Evolutionary conservation across 2,113 vertebrate species (phyloP).

Genomic region (Seriola dumerili): DNA sequence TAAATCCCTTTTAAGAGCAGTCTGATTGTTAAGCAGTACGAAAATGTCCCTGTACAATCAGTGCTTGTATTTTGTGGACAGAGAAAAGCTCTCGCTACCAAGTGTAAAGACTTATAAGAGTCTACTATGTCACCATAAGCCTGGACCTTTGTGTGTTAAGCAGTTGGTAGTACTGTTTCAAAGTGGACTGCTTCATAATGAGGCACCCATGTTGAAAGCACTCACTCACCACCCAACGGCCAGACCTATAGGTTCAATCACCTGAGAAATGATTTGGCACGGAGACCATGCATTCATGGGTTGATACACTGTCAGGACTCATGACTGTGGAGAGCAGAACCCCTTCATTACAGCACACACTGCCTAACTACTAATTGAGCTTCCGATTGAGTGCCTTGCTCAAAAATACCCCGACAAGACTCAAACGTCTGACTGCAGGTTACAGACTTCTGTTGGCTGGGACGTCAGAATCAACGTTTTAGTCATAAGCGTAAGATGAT

Average conservation of each 20-base stretch:
- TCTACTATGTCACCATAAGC: not conserved
- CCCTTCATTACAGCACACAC: not conserved
- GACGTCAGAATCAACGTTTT: slow-evolving; percentile 2
- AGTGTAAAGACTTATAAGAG: not conserved
- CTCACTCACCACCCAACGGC: too few species aligned
- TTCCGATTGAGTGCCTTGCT: not conserved
- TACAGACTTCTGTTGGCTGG: not conserved
- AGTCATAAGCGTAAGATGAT: slow-evolving; percentile 15
- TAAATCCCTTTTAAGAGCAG: too few species aligned
- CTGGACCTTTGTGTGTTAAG: not conserved
- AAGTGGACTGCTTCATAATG: not conserved
- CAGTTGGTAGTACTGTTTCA: not conserved
- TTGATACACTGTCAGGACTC: not conserved
- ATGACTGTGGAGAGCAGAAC: not conserved
- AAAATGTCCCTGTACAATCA: not conserved
- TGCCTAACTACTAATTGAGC: not conserved
- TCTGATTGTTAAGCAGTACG: too few species aligned
- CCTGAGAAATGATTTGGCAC: not conserved
- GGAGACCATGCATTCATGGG: not conserved
- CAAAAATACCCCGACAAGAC: not conserved
- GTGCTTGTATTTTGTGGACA: too few species aligned
- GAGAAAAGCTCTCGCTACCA: too few species aligned
- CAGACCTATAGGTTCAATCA: not conserved
- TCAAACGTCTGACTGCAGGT: slow-evolving; percentile 7
- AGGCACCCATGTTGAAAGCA: not conserved